Percentiles rank a stretch among this genome's conserved stretches.
Conservation (phyloP, 1,140 invertebrate species). For the Papilio xuthus region DNA sequence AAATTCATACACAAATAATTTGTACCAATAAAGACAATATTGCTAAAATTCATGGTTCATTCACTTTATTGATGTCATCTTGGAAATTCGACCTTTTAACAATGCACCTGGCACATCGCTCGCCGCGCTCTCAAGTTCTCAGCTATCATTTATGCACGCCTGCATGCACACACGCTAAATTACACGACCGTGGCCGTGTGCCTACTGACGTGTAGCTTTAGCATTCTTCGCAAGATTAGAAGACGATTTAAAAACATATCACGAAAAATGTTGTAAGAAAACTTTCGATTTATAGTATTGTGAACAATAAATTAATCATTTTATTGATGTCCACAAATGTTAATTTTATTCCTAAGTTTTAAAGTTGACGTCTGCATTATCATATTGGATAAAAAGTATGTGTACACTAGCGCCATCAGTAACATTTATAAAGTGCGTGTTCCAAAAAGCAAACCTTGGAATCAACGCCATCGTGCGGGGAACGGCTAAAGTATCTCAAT, state of each 20-base stretch:
- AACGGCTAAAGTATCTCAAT: slow-evolving; percentile 77
- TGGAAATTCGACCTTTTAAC: slow-evolving; percentile 30
- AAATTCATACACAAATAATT: not conserved
- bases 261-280: not conserved
- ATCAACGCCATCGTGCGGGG: slow-evolving; percentile 75
- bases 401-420: slow-evolving; percentile 64
- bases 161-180: slow-evolving; percentile 39
- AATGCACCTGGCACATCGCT: slow-evolving; percentile 39
- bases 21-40: not conserved
- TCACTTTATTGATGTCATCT: slow-evolving; percentile 27
- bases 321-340: not conserved
- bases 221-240: not conserved
- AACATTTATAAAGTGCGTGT: slow-evolving; percentile 42
- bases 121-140: slow-evolving; percentile 33
- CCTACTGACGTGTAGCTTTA: slow-evolving; percentile 19
- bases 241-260: slow-evolving; percentile 9
- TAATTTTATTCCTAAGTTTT: not conserved
- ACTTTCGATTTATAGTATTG: not conserved
- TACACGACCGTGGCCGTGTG: slow-evolving; percentile 20
- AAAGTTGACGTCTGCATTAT: not conserved
- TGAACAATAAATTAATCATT: slow-evolving; percentile 2
- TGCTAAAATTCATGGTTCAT: slow-evolving; percentile 8
- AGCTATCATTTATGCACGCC: slow-evolving; percentile 47
- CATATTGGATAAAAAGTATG: slow-evolving; percentile 53
- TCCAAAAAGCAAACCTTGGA: slow-evolving; percentile 58